A percentile compares a stretch with the other conserved stretches of the same genome.
These are phyloP conservation scores for Trissoscelio sp. DNA, from an alignment of 2,888 invertebrate genomes.

Conservation along the genomic window DNA sequence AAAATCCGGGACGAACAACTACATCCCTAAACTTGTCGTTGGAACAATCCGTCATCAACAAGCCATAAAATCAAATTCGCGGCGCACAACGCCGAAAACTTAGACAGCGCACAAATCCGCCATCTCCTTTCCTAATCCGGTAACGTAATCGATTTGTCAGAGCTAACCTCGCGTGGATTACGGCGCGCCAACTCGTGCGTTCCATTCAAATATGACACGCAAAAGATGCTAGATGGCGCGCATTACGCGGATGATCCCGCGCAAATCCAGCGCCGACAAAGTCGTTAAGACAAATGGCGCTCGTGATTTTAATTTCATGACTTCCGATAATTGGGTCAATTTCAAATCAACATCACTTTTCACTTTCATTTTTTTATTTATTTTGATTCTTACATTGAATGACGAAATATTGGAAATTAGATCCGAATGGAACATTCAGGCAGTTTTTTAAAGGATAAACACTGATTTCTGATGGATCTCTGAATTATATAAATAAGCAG, in stretches of 20 bases:
- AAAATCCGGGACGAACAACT: too few species aligned
- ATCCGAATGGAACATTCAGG: too few species aligned
- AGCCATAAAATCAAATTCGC: slow-evolving; percentile 14
- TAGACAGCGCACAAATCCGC: slow-evolving; percentile 9
- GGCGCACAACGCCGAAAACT: neutral
- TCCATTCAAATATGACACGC: slow-evolving; percentile 33
- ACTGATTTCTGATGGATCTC: too few species aligned
- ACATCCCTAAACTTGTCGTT: too few species aligned
- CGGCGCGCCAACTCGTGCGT: slow-evolving; percentile 25
- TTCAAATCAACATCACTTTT: too few species aligned
- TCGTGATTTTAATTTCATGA: slow-evolving; percentile 20
- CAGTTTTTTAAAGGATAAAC: too few species aligned
- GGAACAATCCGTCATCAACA: slow-evolving; percentile 15
- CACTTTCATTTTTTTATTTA: too few species aligned
- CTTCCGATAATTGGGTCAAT: neutral
- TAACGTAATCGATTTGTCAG: slow-evolving; percentile 43
- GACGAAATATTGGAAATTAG: too few species aligned
- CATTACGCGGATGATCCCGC: slow-evolving; percentile 38
- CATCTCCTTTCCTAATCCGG: slow-evolving; percentile 15
- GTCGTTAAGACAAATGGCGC: slow-evolving; percentile 52
- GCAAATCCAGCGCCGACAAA: slow-evolving; percentile 45
- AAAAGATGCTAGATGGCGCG: slow-evolving; percentile 32
- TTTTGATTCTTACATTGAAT: too few species aligned
- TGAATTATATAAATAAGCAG: too few species aligned
- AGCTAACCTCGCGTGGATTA: slow-evolving; percentile 31